Conservation (phyloP, 2,888 invertebrate species). For the Eulithis testata region DNA sequence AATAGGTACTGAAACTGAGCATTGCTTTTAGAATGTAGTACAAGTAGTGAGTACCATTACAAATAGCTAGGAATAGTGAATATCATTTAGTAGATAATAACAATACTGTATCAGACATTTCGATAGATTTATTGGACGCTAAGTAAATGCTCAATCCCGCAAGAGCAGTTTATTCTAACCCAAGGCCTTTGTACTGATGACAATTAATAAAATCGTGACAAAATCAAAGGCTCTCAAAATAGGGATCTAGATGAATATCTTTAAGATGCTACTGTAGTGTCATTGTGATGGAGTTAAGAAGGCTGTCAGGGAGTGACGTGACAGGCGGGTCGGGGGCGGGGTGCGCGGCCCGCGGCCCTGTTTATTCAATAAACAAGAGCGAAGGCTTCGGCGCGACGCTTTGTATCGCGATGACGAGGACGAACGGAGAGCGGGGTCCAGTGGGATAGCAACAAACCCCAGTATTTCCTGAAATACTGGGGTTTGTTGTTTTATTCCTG, state of each 20-base stretch:
- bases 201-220: constrained; percentile 20
- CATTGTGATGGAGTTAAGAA: constrained; percentile 25
- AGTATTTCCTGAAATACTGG: background rate
- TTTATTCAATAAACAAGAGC: constrained; percentile 75
- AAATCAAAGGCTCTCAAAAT: constrained; percentile 22
- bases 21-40: no score
- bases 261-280: constrained; percentile 31
- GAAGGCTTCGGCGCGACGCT: constrained; percentile 50
- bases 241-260: constrained; percentile 26
- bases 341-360: constrained; percentile 52
- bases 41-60: no score
- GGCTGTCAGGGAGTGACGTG: constrained; percentile 22
- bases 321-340: constrained; percentile 36
- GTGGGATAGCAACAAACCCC: constrained; percentile 1
- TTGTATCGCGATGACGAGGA: constrained; percentile 66
- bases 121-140: no score
- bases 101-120: no score
- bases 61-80: no score
- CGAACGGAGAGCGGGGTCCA: constrained; percentile 13
- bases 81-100: no score
- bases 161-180: background rate
- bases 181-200: background rate
- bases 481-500: no score
- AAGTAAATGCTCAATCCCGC: no score
- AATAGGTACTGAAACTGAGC: no score